phyloP scores from a whole-genome alignment of 2,888 invertebrate species.

The Drosophila antonietae region DNA sequence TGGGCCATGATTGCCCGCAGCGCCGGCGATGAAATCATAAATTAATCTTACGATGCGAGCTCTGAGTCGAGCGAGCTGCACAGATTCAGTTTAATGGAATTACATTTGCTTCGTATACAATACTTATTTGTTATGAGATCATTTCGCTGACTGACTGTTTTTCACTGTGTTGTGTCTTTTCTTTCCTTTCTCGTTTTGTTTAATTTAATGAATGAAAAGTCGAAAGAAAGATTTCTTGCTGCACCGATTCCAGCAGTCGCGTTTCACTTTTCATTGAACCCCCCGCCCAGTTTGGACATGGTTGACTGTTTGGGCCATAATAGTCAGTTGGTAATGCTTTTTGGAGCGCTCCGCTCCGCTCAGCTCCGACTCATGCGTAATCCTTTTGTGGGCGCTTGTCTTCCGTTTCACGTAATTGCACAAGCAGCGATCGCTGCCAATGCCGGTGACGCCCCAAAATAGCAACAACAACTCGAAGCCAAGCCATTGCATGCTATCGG shows the following conservation, averaged over 20 bases:
- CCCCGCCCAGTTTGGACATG: slow-evolving; percentile 34
- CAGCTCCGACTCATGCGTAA: slow-evolving; percentile 57
- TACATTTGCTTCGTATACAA: slow-evolving; percentile 51
- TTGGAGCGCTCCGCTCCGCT: slow-evolving; percentile 36
- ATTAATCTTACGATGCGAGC: slow-evolving; percentile 26
- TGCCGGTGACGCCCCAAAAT: slow-evolving; percentile 46
- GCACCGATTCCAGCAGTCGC: slow-evolving; percentile 39
- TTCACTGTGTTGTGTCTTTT: background rate
- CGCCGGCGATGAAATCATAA: slow-evolving; percentile 38
- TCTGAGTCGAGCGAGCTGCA: background rate
- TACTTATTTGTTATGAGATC: slow-evolving; percentile 55
- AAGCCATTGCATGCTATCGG: slow-evolving; percentile 43
- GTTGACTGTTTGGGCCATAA: slow-evolving; percentile 18
- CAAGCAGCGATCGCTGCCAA: slow-evolving; percentile 25
- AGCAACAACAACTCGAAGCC: slow-evolving; percentile 12
- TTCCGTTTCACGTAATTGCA: slow-evolving; percentile 60
- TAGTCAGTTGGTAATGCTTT: slow-evolving; percentile 4
- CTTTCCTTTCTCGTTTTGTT: slow-evolving; percentile 20
- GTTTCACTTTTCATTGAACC: slow-evolving; percentile 64
- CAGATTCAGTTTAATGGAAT: slow-evolving; percentile 54
- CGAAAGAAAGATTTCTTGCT: slow-evolving; percentile 36
- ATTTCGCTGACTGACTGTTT: slow-evolving; percentile 39
- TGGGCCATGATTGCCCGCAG: slow-evolving; percentile 28
- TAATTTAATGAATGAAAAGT: slow-evolving; percentile 59
- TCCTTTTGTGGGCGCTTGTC: slow-evolving; percentile 56